phyloP scores from a whole-genome alignment of 2,888 invertebrate genomes.

The Andrena minutula region DNA sequence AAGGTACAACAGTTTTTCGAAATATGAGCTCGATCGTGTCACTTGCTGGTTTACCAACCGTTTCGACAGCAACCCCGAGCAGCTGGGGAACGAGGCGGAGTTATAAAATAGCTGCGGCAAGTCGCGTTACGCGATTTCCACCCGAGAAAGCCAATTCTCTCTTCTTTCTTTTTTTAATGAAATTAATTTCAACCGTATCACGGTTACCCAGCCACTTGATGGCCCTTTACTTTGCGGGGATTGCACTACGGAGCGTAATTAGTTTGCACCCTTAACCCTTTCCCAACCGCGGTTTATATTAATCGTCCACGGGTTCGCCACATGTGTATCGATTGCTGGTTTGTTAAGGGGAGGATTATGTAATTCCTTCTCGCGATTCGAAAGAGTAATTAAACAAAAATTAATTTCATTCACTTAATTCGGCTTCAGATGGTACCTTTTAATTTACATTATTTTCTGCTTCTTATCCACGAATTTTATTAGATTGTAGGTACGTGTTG shows the following conservation, averaged over 20 bases:
- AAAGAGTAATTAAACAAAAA: neutral
- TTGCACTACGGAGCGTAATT: conserved; percentile 17
- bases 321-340: neutral
- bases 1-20: neutral
- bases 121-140: neutral
- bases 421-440: too few species aligned
- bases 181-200: conserved; percentile 26
- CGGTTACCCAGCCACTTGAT: conserved; percentile 18
- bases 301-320: neutral
- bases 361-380: neutral
- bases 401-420: neutral
- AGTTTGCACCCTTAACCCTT: conserved; percentile 16
- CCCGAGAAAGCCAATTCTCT: neutral
- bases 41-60: neutral
- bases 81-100: neutral
- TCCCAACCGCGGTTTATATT: neutral
- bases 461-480: too few species aligned
- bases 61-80: neutral
- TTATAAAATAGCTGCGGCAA: neutral
- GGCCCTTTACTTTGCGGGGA: conserved; percentile 5
- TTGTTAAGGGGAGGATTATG: neutral
- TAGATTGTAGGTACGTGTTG: too few species aligned
- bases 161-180: neutral
- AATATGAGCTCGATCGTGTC: neutral
- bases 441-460: too few species aligned